phyloP scores from a whole-genome alignment of 2,888 invertebrate genomes.

The Agriopis leucophaearia region DNA sequence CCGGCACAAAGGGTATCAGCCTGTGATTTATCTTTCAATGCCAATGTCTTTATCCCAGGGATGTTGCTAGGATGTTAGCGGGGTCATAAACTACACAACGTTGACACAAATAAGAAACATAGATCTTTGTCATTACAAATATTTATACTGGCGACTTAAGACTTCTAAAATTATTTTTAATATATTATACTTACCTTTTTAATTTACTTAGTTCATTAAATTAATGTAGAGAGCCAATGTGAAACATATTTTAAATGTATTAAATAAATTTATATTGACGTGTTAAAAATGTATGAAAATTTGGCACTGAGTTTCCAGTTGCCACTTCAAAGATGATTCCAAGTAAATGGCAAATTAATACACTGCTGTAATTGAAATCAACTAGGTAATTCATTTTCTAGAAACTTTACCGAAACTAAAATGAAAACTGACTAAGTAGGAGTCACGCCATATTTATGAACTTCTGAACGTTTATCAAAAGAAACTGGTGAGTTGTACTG shows the following conservation, averaged over 20 bases:
- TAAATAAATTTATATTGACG: no score
- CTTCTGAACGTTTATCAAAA: conserved; percentile 18
- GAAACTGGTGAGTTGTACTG: conserved; percentile 8
- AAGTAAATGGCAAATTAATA: background rate
- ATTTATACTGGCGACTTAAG: no score
- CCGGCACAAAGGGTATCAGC: conserved; percentile 37
- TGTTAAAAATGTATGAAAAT: no score
- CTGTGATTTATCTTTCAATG: conserved; percentile 44
- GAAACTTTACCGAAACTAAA: conserved; percentile 7
- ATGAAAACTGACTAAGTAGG: conserved; percentile 13
- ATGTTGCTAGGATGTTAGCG: conserved; percentile 11
- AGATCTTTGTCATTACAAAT: background rate
- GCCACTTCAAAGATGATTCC: no score
- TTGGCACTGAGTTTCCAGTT: background rate
- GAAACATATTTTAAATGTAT: no score
- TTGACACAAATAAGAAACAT: background rate
- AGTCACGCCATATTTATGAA: conserved; percentile 19
- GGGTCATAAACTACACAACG: background rate
- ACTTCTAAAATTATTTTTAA: no score
- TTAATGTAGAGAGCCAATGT: no score
- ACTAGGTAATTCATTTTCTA: conserved; percentile 8
- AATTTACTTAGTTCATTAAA: no score
- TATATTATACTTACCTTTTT: no score
- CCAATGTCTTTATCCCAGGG: conserved; percentile 35
- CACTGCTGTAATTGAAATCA: background rate